A percentile compares a stretch with the other conserved stretches of the same genome.
Evolutionary conservation across 2,888 invertebrate species (phyloP).

Genomic region (Marasmarcha lunaedactyla): DNA sequence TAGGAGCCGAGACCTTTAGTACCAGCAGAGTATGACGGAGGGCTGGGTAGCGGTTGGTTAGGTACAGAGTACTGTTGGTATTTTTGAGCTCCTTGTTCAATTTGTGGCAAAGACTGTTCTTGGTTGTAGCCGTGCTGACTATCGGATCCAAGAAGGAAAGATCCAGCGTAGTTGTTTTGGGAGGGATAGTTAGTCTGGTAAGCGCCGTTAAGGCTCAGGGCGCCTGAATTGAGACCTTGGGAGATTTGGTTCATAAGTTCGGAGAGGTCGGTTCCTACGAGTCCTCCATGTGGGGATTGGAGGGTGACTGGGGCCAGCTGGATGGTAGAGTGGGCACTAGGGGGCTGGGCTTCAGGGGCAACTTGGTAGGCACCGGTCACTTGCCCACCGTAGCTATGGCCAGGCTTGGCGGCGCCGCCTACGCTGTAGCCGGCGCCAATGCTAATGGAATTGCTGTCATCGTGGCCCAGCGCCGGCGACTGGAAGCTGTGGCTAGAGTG

Average conservation of each 20-base stretch:
- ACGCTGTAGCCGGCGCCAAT: conserved; percentile 61
- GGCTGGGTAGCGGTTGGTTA: conserved; percentile 18
- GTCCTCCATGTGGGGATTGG: conserved; percentile 36
- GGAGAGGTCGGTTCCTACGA: conserved; percentile 37
- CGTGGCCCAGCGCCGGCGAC: conserved; percentile 31
- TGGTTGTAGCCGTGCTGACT: conserved; percentile 35
- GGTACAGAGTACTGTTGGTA: conserved; percentile 23
- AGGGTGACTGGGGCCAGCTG: conserved; percentile 50
- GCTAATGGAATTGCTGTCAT: conserved; percentile 50
- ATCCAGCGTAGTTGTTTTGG: neutral
- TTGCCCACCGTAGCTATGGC: conserved; percentile 35
- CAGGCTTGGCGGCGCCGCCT: conserved; percentile 48
- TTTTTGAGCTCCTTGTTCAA: conserved; percentile 34
- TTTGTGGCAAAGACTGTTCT: conserved; percentile 36
- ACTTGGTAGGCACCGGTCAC: conserved; percentile 33
- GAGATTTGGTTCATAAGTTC: conserved; percentile 55
- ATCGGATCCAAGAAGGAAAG: conserved; percentile 34
- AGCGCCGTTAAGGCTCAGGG: conserved; percentile 31
- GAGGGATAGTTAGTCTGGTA: neutral
- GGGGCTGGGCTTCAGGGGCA: conserved; percentile 32
- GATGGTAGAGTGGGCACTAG: conserved; percentile 35
- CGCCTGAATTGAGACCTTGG: conserved; percentile 45
- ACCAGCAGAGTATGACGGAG: conserved; percentile 47
- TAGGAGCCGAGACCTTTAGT: conserved; percentile 57
- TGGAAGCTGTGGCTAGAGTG: conserved; percentile 24